Evolutionary conservation across 2,888 invertebrate species (phyloP).

Genomic region (Craniophora ligustri): DNA sequence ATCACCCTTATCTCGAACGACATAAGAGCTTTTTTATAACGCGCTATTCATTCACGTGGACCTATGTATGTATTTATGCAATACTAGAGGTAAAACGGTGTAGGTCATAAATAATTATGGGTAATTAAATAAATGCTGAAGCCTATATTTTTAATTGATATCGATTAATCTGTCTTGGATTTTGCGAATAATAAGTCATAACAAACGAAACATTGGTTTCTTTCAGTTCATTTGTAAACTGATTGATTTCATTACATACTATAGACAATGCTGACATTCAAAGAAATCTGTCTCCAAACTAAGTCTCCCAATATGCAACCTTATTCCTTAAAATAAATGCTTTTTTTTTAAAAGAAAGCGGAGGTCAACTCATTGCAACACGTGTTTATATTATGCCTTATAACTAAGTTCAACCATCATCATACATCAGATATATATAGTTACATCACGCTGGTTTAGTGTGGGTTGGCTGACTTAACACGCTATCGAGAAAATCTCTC

Average conservation of each 20-base stretch:
- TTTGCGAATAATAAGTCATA: background rate
- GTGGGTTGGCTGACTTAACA: too few species aligned
- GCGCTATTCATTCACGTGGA: slow-evolving; percentile 6
- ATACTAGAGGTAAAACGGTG: slow-evolving; percentile 1
- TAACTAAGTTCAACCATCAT: slow-evolving; percentile 28
- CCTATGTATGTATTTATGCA: slow-evolving; percentile 5
- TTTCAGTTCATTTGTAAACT: background rate
- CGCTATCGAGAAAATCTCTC: too few species aligned
- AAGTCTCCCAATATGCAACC: too few species aligned
- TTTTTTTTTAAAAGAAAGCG: slow-evolving; percentile 34
- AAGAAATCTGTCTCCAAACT: background rate
- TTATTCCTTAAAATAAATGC: too few species aligned
- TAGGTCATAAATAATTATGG: background rate
- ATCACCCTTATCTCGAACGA: slow-evolving; percentile 24
- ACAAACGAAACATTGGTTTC: background rate
- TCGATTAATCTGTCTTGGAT: too few species aligned
- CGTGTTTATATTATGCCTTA: slow-evolving; percentile 28
- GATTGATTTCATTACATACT: background rate
- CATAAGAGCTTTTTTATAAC: slow-evolving; percentile 26
- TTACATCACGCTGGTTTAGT: too few species aligned
- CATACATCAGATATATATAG: too few species aligned
- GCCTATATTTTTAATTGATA: background rate
- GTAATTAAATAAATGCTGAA: background rate
- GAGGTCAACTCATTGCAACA: slow-evolving; percentile 26
- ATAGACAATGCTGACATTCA: background rate